Conservation (phyloP, 2,113 vertebrate species). For the Leiothrix lutea region DNA sequence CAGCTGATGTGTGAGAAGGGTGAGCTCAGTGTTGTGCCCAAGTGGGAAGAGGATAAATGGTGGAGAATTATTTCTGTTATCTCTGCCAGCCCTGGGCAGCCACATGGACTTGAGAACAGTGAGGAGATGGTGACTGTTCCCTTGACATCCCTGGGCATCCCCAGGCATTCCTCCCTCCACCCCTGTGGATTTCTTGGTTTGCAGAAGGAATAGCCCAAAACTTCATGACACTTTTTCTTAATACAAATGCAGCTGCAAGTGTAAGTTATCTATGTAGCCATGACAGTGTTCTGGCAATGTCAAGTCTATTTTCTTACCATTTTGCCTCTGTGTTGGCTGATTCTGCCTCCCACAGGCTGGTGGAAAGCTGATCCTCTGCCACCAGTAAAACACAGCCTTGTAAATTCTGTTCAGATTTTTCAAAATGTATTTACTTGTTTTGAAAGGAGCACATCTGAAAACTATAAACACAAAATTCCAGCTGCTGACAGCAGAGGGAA, state of each 20-base stretch:
- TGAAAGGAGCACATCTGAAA: constrained; percentile 28
- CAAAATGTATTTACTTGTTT: background rate
- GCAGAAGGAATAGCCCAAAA: background rate
- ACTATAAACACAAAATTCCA: constrained; percentile 14
- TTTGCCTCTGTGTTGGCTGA: background rate
- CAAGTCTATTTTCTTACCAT: background rate
- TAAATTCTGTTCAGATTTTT: background rate
- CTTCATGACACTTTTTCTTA: background rate
- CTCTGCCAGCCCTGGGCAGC: background rate
- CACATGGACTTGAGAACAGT: background rate
- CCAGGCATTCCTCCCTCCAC: background rate
- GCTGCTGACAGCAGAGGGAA: constrained; percentile 65
- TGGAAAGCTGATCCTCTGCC: background rate
- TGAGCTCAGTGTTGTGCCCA: background rate
- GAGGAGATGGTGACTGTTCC: background rate
- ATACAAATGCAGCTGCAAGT: background rate
- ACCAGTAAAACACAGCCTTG: background rate
- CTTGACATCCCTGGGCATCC: background rate
- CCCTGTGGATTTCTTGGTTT: background rate
- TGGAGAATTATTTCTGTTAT: background rate
- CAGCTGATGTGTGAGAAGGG: background rate
- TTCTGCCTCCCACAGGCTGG: background rate
- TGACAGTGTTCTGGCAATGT: background rate
- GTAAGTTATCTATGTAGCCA: background rate
- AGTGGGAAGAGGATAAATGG: background rate